Conservation (phyloP, 2,797 vertebrate genomes). For the Selene dorsalis region DNA sequence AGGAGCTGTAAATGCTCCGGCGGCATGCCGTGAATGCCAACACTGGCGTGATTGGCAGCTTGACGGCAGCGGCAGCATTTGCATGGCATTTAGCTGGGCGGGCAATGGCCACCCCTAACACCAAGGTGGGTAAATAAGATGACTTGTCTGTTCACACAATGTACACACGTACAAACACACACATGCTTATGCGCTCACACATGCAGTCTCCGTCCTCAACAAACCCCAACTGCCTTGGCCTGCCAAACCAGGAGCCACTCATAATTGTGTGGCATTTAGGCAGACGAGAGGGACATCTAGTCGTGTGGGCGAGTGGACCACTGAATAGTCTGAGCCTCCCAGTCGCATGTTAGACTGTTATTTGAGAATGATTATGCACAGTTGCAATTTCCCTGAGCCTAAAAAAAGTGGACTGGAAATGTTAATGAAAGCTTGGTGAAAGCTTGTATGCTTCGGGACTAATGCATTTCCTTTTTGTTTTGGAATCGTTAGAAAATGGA, state of each 20-base stretch:
- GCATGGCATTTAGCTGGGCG: constrained; percentile 97
- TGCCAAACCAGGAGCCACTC: constrained; percentile 70
- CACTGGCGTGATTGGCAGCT: constrained; percentile 92
- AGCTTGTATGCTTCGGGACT: constrained; percentile 3
- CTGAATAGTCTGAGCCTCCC: constrained; percentile 50
- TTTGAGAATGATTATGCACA: constrained; percentile 56
- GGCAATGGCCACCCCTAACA: constrained; percentile 79
- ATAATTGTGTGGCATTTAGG: constrained; percentile 83
- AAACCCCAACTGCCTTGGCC: constrained; percentile 71
- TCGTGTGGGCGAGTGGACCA: constrained; percentile 57
- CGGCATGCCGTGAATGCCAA: constrained; percentile 97
- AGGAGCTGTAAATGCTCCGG: constrained; percentile 95
- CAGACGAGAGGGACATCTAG: constrained; percentile 64
- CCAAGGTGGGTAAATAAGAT: constrained; percentile 85
- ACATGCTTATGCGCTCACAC: constrained; percentile 58
- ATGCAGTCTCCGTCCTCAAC: constrained; percentile 73
- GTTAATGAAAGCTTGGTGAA: not conserved
- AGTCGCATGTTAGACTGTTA: constrained; percentile 45
- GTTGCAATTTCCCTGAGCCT: constrained; percentile 35
- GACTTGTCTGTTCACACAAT: constrained; percentile 83
- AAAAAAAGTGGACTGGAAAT: constrained; percentile 30
- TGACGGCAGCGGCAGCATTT: constrained; percentile 95
- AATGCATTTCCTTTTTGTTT: not conserved
- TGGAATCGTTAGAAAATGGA: not conserved
- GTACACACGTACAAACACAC: constrained; percentile 67